A percentile compares a stretch with the other conserved stretches of the same genome.
Conservation (phyloP, 2,113 vertebrate genomes). For the Planiliza haematocheilus region DNA sequence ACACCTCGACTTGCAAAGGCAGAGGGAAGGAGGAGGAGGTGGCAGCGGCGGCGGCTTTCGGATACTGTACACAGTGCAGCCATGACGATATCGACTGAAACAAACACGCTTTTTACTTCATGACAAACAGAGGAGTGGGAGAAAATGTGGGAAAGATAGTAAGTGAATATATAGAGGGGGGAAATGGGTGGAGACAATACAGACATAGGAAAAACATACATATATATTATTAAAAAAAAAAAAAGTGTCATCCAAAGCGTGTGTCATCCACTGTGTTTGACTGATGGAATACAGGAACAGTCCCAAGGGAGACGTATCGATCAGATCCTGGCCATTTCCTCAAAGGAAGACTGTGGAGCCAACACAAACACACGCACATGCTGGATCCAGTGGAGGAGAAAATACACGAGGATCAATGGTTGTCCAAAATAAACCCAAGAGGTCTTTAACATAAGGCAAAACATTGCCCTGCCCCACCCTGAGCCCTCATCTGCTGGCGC, state of each 20-base stretch:
- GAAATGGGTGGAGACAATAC: neutral
- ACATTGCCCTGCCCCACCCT: neutral
- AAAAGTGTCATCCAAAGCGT: neutral
- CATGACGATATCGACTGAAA: slow-evolving; percentile 21
- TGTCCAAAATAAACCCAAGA: slow-evolving; percentile 33
- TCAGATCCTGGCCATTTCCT: slow-evolving; percentile 44
- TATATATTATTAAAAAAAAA: too few species aligned
- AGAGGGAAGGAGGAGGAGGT: neutral
- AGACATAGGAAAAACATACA: neutral
- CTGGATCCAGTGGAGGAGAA: slow-evolving; percentile 46
- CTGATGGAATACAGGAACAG: slow-evolving; percentile 32
- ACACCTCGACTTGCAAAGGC: slow-evolving; percentile 10
- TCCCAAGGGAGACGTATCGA: slow-evolving; percentile 45
- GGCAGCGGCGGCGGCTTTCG: neutral
- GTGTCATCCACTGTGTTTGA: slow-evolving; percentile 32
- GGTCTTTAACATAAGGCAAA: slow-evolving; percentile 42
- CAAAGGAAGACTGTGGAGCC: slow-evolving; percentile 12
- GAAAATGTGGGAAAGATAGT: neutral
- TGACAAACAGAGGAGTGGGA: neutral
- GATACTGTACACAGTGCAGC: neutral
- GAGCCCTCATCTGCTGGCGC: neutral
- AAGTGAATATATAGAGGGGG: neutral
- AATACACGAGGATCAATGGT: slow-evolving; percentile 52
- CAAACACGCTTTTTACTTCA: slow-evolving; percentile 9
- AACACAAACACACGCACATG: slow-evolving; percentile 10